phyloP scores from a whole-genome alignment of 92 coral and sea anemone genomes.

The Ricordea florida region DNA sequence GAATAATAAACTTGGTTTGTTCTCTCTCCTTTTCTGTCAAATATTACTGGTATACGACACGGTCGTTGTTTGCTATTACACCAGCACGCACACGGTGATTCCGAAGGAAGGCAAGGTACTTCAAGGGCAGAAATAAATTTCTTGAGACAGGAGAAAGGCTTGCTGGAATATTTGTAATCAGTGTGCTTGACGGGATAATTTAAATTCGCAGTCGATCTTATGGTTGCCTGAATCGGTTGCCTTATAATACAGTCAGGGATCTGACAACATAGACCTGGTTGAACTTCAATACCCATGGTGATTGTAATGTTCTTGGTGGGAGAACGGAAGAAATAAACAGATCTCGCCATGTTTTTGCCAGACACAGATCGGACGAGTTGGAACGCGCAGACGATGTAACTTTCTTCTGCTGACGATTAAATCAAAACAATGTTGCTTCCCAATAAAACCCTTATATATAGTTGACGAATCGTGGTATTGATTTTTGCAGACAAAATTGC shows the following conservation, averaged over 20 bases:
- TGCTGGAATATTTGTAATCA: slow-evolving; percentile 13
- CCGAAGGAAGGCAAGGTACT: slow-evolving; percentile 19
- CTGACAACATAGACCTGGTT: slow-evolving; percentile 22
- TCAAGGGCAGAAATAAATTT: slow-evolving; percentile 33
- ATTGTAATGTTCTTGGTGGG: slow-evolving; percentile 26
- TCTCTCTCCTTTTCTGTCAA: not conserved
- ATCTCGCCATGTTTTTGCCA: slow-evolving; percentile 29
- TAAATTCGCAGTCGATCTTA: slow-evolving; percentile 15
- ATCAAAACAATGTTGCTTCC: slow-evolving; percentile 3
- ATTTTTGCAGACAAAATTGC: slow-evolving; percentile 3
- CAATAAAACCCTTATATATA: slow-evolving; percentile 5
- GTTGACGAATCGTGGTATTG: slow-evolving; percentile 7
- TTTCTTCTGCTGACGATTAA: slow-evolving; percentile 17
- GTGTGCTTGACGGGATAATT: slow-evolving; percentile 20
- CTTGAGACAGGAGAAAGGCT: slow-evolving; percentile 22
- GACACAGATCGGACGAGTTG: slow-evolving; percentile 13
- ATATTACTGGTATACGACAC: slow-evolving; percentile 10
- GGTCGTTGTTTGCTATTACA: slow-evolving; percentile 14
- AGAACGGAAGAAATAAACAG: slow-evolving; percentile 25
- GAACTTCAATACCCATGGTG: not conserved
- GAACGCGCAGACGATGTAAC: slow-evolving; percentile 12
- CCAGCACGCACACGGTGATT: slow-evolving; percentile 38
- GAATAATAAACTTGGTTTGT: slow-evolving; percentile 26
- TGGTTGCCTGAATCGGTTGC: slow-evolving; percentile 23
- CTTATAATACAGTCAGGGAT: not conserved